phyloP scores from a whole-genome alignment of 2,113 vertebrate genomes.

The Clinocottus analis region DNA sequence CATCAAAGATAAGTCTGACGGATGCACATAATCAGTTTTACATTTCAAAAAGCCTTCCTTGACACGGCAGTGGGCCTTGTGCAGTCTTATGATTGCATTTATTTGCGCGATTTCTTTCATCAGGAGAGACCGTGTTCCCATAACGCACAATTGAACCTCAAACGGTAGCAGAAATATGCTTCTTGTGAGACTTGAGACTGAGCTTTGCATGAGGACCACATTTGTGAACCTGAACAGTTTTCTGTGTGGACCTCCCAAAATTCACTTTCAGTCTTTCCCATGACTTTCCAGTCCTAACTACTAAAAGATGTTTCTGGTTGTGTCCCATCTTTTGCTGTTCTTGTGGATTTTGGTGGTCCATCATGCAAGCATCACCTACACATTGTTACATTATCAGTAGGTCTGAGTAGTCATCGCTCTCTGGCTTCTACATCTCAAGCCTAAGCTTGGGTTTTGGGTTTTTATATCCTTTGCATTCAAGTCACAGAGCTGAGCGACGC shows the following conservation, averaged over 20 bases:
- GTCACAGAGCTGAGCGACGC: neutral
- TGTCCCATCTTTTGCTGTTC: neutral
- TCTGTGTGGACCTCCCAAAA: neutral
- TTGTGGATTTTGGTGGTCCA: neutral
- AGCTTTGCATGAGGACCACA: neutral
- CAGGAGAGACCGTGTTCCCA: neutral
- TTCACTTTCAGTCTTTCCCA: neutral
- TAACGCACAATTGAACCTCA: neutral
- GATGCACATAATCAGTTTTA: conserved; percentile 49
- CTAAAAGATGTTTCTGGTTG: neutral
- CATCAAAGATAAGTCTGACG: conserved; percentile 28
- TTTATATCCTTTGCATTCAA: too few relatives aligned
- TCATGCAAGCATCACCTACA: neutral
- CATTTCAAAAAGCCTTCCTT: conserved; percentile 11
- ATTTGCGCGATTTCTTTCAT: conserved; percentile 37
- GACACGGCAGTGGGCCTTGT: conserved; percentile 30
- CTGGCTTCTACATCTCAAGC: neutral
- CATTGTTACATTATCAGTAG: too few relatives aligned
- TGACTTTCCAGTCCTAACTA: neutral
- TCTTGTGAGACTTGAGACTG: neutral
- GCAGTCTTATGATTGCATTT: conserved; percentile 59
- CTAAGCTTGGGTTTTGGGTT: neutral
- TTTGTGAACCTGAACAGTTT: neutral
- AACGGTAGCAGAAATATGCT: neutral
- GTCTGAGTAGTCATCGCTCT: neutral